Evolutionary conservation across 2,888 invertebrate genomes (phyloP), one percentile per base, ranked within the genome.

Genomic region (Gnatocerus cornutus): DNA sequence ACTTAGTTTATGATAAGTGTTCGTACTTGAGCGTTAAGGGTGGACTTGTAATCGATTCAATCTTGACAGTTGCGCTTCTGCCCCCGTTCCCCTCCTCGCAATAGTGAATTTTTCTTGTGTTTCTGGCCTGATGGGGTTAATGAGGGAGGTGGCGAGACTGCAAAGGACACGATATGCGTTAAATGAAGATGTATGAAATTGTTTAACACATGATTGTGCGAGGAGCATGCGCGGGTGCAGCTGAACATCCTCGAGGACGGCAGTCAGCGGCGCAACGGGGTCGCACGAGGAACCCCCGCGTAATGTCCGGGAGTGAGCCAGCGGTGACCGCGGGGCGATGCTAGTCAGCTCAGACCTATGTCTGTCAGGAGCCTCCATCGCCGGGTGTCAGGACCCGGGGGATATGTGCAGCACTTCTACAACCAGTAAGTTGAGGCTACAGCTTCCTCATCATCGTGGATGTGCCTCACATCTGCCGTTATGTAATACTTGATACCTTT

Each of bases 361-460:
- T 85, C 85, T 84, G 84, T 85, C 84, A 84, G 85, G 83, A 85
- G 85, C 82, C 83, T 85, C 81, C 85, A 85, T 82, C 83, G 85
- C 80, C 84, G 85, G 85, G 85, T 85, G 77, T 85, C 85, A 81
- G 85, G 85, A 82, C 85, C 85, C 84, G 85, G 85, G 79, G 84
- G 84, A 81, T 84, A 84, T 78, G 84, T 84, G 76, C 84, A 84
- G 76, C 84, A 85, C 81, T 85, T 83, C 82, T 83, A 85, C 81
- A 85, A 82, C 77, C 85, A 85, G 85, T 85, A 84, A 85, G 85
- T 85, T 63, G 55, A 27, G 53, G 27, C 33, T 12, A 45, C 33
- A 12, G 63, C 27, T n/a, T n/a, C 48, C 16, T 30, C 43, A 1
- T 21, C 30, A 9, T n/a, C 10, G 13, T 8, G n/a, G 37, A 37